Evolutionary conservation across 2,888 invertebrate genomes (phyloP).

Genomic region (Mesorhabditis spiculigera): DNA sequence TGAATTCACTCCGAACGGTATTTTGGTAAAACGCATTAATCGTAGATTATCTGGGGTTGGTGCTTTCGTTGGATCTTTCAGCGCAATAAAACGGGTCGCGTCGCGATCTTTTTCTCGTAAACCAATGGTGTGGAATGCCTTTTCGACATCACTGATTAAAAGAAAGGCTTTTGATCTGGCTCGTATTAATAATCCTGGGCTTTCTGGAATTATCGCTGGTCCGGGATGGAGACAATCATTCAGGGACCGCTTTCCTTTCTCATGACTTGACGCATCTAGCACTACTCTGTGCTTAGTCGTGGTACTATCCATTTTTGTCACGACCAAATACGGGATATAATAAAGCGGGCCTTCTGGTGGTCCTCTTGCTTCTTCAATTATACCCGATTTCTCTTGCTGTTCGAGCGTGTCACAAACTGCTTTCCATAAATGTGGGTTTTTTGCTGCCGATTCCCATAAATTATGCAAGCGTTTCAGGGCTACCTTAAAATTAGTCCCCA

Average conservation of each 20-base stretch:
- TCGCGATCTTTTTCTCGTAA: constrained; percentile 16
- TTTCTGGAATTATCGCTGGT: constrained; percentile 19
- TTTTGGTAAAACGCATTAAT: constrained; percentile 15
- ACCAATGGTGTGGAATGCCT: constrained; percentile 21
- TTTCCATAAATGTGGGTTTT: not conserved
- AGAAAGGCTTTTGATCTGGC: constrained; percentile 6
- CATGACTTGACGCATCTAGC: too few species aligned
- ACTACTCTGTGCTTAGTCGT: constrained; percentile 41
- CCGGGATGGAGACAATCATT: too few species aligned
- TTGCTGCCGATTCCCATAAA: not conserved
- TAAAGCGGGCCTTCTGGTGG: not conserved
- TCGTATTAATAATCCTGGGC: constrained; percentile 16
- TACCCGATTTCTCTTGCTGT: constrained; percentile 12
- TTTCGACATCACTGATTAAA: constrained; percentile 21
- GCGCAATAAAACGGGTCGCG: constrained; percentile 19
- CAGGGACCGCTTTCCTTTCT: constrained; percentile 7
- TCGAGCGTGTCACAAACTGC: not conserved
- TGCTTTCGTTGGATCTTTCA: constrained; percentile 7
- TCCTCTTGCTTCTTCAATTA: constrained; percentile 13
- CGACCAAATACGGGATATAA: constrained; percentile 20
- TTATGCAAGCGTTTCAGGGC: constrained; percentile 7
- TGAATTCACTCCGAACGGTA: constrained; percentile 17
- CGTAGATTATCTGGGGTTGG: constrained; percentile 9
- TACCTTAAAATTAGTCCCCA: constrained; percentile 3
- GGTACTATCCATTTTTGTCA: constrained; percentile 12